Evolutionary conservation across 2,113 vertebrate species (phyloP).

Genomic region (Stictonetta naevosa): DNA sequence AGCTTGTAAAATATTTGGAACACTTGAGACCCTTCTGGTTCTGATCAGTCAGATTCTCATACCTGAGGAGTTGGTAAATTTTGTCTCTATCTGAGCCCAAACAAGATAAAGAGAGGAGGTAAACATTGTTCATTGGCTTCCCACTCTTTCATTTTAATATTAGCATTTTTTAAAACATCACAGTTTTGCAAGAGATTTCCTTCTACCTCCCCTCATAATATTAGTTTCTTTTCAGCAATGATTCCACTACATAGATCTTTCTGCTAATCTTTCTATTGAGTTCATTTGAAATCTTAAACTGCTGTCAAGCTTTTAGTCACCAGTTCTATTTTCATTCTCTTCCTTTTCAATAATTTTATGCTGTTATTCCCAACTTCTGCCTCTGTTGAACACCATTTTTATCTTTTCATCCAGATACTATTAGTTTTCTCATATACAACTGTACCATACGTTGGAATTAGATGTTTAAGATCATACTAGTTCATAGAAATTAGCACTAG

Average conservation of each 20-base stretch:
- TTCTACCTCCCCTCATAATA: neutral
- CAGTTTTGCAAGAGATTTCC: neutral
- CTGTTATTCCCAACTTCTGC: neutral
- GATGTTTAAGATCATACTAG: neutral
- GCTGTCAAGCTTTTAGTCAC: neutral
- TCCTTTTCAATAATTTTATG: neutral
- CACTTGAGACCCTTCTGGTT: neutral
- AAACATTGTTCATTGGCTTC: neutral
- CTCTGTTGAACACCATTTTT: neutral
- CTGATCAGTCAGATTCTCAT: neutral
- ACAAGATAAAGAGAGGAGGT: too few relatives aligned
- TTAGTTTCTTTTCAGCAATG: neutral
- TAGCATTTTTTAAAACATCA: neutral
- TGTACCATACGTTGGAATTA: neutral
- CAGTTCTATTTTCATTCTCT: neutral
- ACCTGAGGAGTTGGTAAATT: neutral
- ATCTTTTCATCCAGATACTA: neutral
- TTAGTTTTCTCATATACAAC: neutral
- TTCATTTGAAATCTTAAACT: neutral
- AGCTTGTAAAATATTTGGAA: neutral
- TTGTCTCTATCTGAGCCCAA: neutral
- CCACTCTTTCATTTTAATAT: neutral
- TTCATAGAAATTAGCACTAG: neutral
- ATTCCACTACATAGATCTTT: neutral
- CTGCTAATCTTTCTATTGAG: neutral